A percentile compares a stretch with the other conserved stretches of the same genome.
Evolutionary conservation across 2,113 vertebrate species (phyloP).

Genomic region (Taurulus bubalis): DNA sequence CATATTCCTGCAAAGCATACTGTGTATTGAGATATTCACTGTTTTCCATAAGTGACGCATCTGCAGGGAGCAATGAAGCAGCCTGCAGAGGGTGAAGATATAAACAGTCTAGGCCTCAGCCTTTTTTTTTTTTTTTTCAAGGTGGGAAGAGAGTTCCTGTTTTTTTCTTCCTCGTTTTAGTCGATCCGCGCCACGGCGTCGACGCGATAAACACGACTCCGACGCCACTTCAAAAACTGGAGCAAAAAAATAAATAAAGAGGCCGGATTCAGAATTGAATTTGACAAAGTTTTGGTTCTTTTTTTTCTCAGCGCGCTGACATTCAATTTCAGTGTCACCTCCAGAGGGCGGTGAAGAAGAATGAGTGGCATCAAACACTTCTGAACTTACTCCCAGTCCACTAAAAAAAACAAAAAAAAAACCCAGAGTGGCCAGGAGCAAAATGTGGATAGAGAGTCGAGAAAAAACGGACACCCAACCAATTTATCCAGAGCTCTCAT

Average conservation of each 20-base stretch:
- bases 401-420: constrained; percentile 22
- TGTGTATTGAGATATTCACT: constrained; percentile 80
- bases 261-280: constrained; percentile 58
- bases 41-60: constrained; percentile 80
- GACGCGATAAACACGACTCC: constrained; percentile 56
- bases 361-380: constrained; percentile 75
- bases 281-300: constrained; percentile 69
- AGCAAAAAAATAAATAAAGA: constrained; percentile 6
- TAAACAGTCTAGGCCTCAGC: constrained; percentile 71
- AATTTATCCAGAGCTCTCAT: constrained; percentile 52
- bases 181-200: constrained; percentile 40
- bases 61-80: constrained; percentile 72
- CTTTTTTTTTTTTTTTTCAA: constrained; percentile 24
- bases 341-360: constrained; percentile 68
- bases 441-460: constrained; percentile 46
- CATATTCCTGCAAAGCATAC: constrained; percentile 69
- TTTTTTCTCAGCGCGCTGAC: constrained; percentile 42
- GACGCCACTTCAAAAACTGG: constrained; percentile 38
- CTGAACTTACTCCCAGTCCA: constrained; percentile 55
- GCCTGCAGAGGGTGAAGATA: constrained; percentile 70
- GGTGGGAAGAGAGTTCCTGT: constrained; percentile 68
- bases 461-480: constrained; percentile 47
- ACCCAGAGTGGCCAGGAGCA: constrained; percentile 40
- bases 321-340: constrained; percentile 73
- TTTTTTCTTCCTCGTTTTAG: constrained; percentile 31